Conservation (phyloP, 2,113 vertebrate species). For the Mungos mungo region DNA sequence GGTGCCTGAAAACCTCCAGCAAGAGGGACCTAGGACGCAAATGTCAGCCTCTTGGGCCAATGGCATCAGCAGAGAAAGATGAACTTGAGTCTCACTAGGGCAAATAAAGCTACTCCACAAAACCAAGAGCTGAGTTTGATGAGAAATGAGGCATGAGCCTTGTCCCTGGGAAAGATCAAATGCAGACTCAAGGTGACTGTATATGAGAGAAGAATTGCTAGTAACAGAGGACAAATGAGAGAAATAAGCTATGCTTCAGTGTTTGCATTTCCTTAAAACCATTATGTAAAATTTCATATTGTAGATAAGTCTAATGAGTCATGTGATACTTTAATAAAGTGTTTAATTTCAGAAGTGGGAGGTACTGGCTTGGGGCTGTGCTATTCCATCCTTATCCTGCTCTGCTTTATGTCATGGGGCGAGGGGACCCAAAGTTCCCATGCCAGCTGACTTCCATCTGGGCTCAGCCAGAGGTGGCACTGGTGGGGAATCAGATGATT, state of each 20-base stretch:
- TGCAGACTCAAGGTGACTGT: neutral
- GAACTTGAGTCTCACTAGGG: neutral
- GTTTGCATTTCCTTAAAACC: conserved; percentile 9
- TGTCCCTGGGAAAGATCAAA: neutral
- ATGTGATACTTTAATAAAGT: neutral
- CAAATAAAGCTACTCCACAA: neutral
- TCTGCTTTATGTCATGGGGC: neutral
- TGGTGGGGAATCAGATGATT: neutral
- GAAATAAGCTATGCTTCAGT: neutral
- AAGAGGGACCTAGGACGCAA: no score
- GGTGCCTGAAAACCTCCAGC: neutral
- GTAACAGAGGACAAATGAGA: neutral
- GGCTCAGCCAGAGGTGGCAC: neutral
- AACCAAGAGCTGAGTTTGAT: neutral
- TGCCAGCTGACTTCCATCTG: neutral
- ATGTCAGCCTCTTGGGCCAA: neutral
- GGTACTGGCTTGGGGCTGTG: neutral
- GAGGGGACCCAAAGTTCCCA: neutral
- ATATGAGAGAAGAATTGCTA: neutral
- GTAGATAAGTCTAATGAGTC: neutral
- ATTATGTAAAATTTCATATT: neutral
- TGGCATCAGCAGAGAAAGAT: fast-evolving
- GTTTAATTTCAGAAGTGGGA: no score
- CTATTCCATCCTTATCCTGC: neutral
- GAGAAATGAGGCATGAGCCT: neutral